These are phyloP conservation scores for Grapholita molesta DNA, from an alignment of 1,140 invertebrate genomes.

Conservation along the genomic window DNA sequence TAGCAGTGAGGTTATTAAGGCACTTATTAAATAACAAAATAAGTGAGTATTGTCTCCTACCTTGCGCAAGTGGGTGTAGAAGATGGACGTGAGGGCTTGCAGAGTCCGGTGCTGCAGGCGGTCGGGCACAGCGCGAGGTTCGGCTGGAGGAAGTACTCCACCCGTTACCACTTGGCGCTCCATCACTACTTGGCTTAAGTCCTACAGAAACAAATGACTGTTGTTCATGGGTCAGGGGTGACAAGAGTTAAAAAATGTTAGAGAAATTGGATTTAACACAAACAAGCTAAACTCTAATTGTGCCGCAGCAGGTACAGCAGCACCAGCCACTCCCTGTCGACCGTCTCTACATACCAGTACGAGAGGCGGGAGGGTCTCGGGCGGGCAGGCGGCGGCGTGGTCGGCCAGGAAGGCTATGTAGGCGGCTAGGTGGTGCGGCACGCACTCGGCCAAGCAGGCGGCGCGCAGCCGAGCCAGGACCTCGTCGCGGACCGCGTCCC, in stretches of 20 bases:
- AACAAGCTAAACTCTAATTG: too few relatives aligned
- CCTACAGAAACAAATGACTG: constrained; percentile 65
- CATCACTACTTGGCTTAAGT: constrained; percentile 94
- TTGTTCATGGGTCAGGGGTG: not conserved
- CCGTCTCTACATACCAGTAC: constrained; percentile 44
- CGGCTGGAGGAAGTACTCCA: constrained; percentile 86
- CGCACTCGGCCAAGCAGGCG: constrained; percentile 95
- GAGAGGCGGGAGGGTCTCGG: constrained; percentile 73
- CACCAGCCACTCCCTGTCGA: too few relatives aligned
- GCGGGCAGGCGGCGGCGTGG: constrained; percentile 81
- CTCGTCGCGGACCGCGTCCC: constrained; percentile 82
- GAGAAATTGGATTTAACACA: too few relatives aligned
- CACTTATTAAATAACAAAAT: too few relatives aligned
- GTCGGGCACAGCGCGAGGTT: constrained; percentile 53
- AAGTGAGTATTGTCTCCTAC: constrained; percentile 65
- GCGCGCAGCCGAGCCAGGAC: constrained; percentile 85
- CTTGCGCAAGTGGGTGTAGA: constrained; percentile 87
- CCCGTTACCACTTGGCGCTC: constrained; percentile 94
- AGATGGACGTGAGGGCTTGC: constrained; percentile 88
- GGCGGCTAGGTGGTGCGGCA: constrained; percentile 89
- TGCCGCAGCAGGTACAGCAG: too few relatives aligned
- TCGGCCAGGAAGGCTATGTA: constrained; percentile 92
- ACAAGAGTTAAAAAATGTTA: too few relatives aligned
- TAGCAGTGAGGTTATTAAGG: too few relatives aligned
- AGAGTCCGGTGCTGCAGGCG: constrained; percentile 80